Evolutionary conservation across 1,140 invertebrate species (phyloP).

Genomic region (Macrostomum lignano): DNA sequence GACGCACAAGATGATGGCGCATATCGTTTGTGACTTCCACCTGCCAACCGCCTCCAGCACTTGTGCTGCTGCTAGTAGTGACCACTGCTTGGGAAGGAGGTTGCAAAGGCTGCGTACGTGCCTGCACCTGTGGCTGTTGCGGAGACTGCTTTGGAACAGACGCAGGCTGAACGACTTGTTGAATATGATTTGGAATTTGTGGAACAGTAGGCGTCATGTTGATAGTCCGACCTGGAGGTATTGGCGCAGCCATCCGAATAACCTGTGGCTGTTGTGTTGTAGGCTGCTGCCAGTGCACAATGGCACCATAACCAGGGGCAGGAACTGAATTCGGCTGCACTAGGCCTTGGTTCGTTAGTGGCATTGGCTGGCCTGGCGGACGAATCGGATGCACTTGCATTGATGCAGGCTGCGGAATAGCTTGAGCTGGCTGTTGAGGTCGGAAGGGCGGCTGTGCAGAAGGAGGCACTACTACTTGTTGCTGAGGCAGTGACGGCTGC

Average conservation of each 20-base stretch:
- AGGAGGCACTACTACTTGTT: too few relatives aligned
- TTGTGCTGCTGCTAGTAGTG: not conserved
- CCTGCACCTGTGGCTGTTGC: too few relatives aligned
- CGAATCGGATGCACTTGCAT: slow-evolving; percentile 5
- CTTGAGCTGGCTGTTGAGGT: slow-evolving; percentile 7
- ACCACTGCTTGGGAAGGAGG: not conserved
- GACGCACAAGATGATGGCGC: slow-evolving; percentile 10
- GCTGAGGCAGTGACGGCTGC: too few relatives aligned
- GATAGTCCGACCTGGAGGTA: too few relatives aligned
- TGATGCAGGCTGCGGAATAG: slow-evolving; percentile 6
- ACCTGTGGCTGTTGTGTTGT: not conserved
- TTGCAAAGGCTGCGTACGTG: too few relatives aligned
- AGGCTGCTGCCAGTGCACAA: not conserved
- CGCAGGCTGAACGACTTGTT: too few relatives aligned
- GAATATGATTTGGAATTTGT: too few relatives aligned
- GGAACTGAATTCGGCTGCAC: not conserved
- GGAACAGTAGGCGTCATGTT: too few relatives aligned
- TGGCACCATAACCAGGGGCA: not conserved
- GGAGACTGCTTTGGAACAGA: too few relatives aligned
- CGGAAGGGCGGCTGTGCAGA: not conserved
- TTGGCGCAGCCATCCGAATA: slow-evolving; percentile 1
- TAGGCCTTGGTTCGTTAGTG: not conserved
- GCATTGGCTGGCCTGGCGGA: slow-evolving; percentile 6
- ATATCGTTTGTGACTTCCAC: not conserved
- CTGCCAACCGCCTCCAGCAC: not conserved